Evolutionary conservation across 2,888 invertebrate species (phyloP).

Genomic region (Alloscopus bannaensis): DNA sequence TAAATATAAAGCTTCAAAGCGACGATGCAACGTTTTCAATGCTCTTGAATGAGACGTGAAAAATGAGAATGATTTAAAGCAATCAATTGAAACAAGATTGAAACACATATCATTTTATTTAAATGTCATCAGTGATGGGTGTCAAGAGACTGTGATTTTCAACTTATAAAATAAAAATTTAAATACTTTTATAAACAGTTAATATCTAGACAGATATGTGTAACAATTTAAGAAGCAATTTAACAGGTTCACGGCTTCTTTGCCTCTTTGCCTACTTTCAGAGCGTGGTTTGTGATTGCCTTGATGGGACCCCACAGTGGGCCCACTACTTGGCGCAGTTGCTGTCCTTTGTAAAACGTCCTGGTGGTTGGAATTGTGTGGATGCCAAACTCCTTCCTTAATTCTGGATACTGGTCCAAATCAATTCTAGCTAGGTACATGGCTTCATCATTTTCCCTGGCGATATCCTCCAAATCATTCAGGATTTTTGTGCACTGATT

Average conservation of each 20-base stretch:
- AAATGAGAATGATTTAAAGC: no score
- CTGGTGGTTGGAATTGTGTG: constrained; percentile 47
- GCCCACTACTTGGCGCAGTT: constrained; percentile 26
- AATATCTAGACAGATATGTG: no score
- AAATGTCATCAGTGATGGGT: no score
- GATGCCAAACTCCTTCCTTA: constrained; percentile 49
- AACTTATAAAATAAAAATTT: no score
- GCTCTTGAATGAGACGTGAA: no score
- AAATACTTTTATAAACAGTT: no score
- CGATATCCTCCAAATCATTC: constrained; percentile 33
- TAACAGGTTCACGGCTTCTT: neutral
- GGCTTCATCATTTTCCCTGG: constrained; percentile 33
- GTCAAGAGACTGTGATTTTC: no score
- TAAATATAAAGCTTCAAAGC: no score
- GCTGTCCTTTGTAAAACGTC: constrained; percentile 32
- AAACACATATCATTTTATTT: no score
- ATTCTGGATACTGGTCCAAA: constrained; percentile 40
- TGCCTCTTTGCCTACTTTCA: constrained; percentile 13
- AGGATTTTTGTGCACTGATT: constrained; percentile 28
- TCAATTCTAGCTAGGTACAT: constrained; percentile 52
- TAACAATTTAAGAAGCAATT: no score
- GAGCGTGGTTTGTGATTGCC: constrained; percentile 33
- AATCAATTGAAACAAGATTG: no score
- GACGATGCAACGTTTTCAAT: no score
- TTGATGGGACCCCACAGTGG: constrained; percentile 24